Evolutionary conservation across 2,888 invertebrate genomes (phyloP).

Genomic region (Megamerina dolium): DNA sequence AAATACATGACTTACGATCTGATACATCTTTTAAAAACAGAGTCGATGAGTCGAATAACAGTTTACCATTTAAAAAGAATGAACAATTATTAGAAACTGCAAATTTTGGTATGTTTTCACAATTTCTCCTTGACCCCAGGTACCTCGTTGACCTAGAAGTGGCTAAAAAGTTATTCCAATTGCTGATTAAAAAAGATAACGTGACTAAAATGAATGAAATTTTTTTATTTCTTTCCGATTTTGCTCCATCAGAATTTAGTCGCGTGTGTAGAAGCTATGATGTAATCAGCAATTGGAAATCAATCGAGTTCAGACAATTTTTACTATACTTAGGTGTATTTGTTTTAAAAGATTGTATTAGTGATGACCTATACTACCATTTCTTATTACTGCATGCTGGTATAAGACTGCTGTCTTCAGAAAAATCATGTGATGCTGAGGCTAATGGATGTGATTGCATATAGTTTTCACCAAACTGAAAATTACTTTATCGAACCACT

Average conservation of each 20-base stretch:
- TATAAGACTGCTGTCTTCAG: constrained; percentile 11
- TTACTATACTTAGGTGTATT: constrained; percentile 10
- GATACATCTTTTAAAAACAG: constrained; percentile 14
- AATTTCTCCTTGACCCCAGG: constrained; percentile 10
- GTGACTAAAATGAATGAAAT: background rate
- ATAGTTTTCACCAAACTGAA: constrained; percentile 4
- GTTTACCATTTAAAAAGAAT: background rate
- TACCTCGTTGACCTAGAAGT: constrained; percentile 7
- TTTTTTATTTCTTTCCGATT: constrained; percentile 4
- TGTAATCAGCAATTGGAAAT: constrained; percentile 4
- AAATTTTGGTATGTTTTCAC: constrained; percentile 14
- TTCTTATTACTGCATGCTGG: constrained; percentile 10
- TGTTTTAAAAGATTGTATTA: constrained; percentile 9
- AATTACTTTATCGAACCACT: constrained; percentile 5
- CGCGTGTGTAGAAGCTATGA: background rate
- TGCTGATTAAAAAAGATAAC: background rate
- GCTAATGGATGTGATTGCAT: constrained; percentile 4
- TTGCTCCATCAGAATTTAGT: constrained; percentile 11
- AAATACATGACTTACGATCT: constrained; percentile 6
- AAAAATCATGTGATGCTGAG: constrained; percentile 4
- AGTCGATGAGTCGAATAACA: constrained; percentile 2
- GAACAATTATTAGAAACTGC: constrained; percentile 6
- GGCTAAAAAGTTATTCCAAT: background rate
- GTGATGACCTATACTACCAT: constrained; percentile 3
- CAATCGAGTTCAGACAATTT: constrained; percentile 10